These are phyloP conservation scores for Marcusenius ussheri DNA, from an alignment of 2,113 vertebrate genomes.

Conservation along the genomic window DNA sequence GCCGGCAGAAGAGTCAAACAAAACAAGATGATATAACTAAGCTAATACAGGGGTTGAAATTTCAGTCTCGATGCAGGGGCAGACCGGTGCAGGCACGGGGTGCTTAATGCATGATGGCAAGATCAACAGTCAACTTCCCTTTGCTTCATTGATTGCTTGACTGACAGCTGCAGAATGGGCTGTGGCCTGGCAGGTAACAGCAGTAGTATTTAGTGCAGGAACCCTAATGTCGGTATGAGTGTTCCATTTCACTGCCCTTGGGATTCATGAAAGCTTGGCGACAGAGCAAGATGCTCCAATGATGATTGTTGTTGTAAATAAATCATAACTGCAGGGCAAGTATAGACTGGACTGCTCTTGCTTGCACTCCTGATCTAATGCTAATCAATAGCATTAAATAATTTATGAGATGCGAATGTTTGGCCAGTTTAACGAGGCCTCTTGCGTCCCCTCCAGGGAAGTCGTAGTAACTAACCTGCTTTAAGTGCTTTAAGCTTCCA, in stretches of 20 bases:
- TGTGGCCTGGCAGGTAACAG: neutral
- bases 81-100: no score
- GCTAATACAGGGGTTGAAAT: no score
- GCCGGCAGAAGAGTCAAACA: no score
- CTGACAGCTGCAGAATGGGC: neutral
- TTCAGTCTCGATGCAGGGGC: no score
- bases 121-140: no score
- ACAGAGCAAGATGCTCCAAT: neutral
- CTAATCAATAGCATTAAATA: neutral
- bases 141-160: neutral
- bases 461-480: neutral
- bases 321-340: neutral
- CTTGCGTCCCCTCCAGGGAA: neutral
- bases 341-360: neutral
- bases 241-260: neutral
- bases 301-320: neutral
- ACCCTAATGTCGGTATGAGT: neutral
- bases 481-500: conserved; percentile 30
- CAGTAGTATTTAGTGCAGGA: neutral
- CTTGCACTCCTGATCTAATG: neutral
- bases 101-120: no score
- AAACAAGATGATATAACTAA: no score
- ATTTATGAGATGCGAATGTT: neutral
- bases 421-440: neutral
- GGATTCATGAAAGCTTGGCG: neutral